Evolutionary conservation across 2,888 invertebrate species (phyloP).

Genomic region (Melitaea athalia): DNA sequence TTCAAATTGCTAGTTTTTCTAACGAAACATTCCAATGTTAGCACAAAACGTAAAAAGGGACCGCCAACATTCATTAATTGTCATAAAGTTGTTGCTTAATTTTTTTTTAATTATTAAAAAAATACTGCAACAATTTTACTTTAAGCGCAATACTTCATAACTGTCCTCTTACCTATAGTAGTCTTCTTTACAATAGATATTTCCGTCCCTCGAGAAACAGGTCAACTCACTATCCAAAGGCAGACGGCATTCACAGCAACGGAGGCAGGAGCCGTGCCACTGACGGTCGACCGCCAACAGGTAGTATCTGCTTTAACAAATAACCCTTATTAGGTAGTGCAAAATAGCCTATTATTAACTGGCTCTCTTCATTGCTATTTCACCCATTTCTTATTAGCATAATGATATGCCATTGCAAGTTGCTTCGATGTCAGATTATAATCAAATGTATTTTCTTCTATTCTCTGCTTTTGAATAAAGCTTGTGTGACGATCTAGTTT

Average conservation of each 20-base stretch:
- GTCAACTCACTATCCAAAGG: constrained; percentile 93
- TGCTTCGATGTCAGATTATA: not conserved
- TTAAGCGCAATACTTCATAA: not conserved
- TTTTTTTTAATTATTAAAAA: not conserved
- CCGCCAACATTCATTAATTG: not conserved
- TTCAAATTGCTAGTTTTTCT: constrained; percentile 2
- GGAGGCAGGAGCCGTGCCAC: constrained; percentile 93
- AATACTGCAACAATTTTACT: not conserved
- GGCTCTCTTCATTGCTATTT: not conserved
- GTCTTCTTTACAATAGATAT: constrained; percentile 97
- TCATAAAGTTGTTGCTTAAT: not conserved
- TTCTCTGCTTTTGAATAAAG: no score
- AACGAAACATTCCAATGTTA: not conserved
- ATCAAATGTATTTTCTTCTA: no score
- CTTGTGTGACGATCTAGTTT: no score
- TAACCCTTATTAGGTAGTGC: not conserved
- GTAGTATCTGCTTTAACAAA: constrained; percentile 77
- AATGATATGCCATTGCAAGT: not conserved
- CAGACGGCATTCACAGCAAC: constrained; percentile 92
- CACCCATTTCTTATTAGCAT: not conserved
- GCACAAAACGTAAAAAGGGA: not conserved
- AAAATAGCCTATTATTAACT: not conserved
- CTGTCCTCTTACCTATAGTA: constrained; percentile 89
- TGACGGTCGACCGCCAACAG: constrained; percentile 93
- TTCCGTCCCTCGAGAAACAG: constrained; percentile 94